These are phyloP conservation scores for Drosophila niveifrons DNA, from an alignment of 2,888 invertebrate species.

Conservation along the genomic window DNA sequence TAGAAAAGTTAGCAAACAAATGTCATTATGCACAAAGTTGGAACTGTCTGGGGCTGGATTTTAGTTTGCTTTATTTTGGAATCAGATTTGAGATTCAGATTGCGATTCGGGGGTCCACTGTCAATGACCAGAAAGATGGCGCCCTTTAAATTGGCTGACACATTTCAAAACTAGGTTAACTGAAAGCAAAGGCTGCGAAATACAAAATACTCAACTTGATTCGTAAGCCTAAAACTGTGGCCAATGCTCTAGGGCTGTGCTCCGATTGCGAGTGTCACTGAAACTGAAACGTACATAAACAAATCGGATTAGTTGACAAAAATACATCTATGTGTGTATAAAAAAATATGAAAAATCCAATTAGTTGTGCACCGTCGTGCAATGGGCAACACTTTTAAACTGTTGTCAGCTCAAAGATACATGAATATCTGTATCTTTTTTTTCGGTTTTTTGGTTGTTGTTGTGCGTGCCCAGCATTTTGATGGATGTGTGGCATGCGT, in stretches of 20 bases:
- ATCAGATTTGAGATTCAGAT: background rate
- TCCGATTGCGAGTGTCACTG: slow-evolving; percentile 54
- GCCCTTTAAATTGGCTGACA: slow-evolving; percentile 56
- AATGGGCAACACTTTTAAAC: slow-evolving; percentile 65
- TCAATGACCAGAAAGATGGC: slow-evolving; percentile 40
- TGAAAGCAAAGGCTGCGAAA: slow-evolving; percentile 49
- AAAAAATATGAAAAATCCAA: slow-evolving; percentile 70
- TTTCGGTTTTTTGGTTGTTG: background rate
- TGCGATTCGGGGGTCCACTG: slow-evolving; percentile 19
- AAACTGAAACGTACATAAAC: slow-evolving; percentile 61
- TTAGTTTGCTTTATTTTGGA: slow-evolving; percentile 17
- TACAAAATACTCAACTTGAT: slow-evolving; percentile 54
- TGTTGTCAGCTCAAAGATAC: slow-evolving; percentile 55
- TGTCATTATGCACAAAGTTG: slow-evolving; percentile 57
- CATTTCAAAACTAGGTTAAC: slow-evolving; percentile 77
- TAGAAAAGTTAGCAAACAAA: slow-evolving; percentile 77
- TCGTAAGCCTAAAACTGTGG: slow-evolving; percentile 78
- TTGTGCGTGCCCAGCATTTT: slow-evolving; percentile 35
- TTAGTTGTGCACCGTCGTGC: slow-evolving; percentile 74
- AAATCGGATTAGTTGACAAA: slow-evolving; percentile 82
- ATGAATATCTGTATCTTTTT: slow-evolving; percentile 30
- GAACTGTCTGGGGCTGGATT: slow-evolving; percentile 39
- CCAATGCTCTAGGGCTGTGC: slow-evolving; percentile 55
- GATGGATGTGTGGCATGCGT: slow-evolving; percentile 82
- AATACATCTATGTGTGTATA: too few relatives aligned